A percentile compares a stretch with the other conserved stretches of the same genome.
phyloP scores from a whole-genome alignment of 1,140 invertebrate species.

The Phymorhynchus buccinoides region DNA sequence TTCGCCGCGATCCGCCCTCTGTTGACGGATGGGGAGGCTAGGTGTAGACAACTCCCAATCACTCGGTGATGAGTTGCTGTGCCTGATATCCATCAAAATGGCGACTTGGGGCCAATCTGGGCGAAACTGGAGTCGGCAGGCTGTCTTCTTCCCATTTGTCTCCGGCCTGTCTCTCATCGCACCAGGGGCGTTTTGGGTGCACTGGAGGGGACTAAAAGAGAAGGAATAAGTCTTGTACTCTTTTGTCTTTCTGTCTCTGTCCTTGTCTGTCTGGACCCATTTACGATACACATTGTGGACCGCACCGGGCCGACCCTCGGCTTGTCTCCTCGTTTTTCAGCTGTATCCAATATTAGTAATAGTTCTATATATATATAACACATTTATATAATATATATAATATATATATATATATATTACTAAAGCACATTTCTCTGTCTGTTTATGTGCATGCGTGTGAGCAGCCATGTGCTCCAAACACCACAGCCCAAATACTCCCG shows the following conservation, averaged over 20 bases:
- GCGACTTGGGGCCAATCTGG: conserved; percentile 27
- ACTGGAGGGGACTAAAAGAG: neutral
- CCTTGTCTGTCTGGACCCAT: too few relatives aligned
- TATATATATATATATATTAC: too few relatives aligned
- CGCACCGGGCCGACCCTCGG: too few relatives aligned
- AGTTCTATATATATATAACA: too few relatives aligned
- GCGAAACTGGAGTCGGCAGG: conserved; percentile 17
- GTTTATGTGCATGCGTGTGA: neutral
- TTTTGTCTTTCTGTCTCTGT: too few relatives aligned
- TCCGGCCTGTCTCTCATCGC: neutral
- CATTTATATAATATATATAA: too few relatives aligned
- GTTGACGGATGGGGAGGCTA: conserved; percentile 8
- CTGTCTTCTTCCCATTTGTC: conserved; percentile 23
- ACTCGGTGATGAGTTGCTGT: conserved; percentile 31
- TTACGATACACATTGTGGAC: too few relatives aligned
- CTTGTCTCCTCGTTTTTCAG: neutral
- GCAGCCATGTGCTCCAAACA: neutral
- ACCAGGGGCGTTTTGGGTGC: neutral
- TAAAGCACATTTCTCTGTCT: too few relatives aligned
- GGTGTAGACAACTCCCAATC: conserved; percentile 33
- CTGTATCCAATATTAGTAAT: too few relatives aligned
- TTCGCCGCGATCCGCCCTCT: neutral
- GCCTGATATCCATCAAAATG: conserved; percentile 35
- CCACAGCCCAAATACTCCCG: too few relatives aligned
- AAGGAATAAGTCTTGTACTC: neutral